Percentiles rank a stretch among this genome's conserved stretches.
phyloP scores from a whole-genome alignment of 2,888 invertebrate genomes.

The Drosophila monieri region DNA sequence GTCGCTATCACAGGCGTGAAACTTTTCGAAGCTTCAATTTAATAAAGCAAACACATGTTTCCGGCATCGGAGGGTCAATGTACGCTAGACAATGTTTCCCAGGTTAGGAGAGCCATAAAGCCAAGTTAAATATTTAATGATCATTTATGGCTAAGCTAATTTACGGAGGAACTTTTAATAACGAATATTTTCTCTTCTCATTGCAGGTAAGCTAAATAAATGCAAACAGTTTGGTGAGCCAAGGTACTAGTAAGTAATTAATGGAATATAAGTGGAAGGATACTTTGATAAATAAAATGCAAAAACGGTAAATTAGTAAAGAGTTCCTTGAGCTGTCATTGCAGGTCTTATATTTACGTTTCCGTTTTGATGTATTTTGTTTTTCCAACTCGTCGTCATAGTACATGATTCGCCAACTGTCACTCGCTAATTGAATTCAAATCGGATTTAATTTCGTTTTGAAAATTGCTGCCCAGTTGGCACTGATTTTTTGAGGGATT shows the following conservation, averaged over 20 bases:
- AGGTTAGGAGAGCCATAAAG: constrained; percentile 13
- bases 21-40: constrained; percentile 11
- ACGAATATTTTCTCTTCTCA: constrained; percentile 25
- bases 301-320: background rate
- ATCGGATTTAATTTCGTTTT: constrained; percentile 54
- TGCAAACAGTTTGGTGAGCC: background rate
- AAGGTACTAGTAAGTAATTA: background rate
- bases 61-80: constrained; percentile 9
- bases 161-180: constrained; percentile 12
- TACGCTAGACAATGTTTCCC: background rate
- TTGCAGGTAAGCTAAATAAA: constrained; percentile 54
- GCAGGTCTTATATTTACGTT: background rate
- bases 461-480: constrained; percentile 33
- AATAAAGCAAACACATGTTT: constrained; percentile 5
- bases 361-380: background rate
- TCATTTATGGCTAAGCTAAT: constrained; percentile 18
- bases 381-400: background rate
- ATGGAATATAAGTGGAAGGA: background rate
- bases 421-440: constrained; percentile 57
- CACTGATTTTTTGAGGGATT: constrained; percentile 28
- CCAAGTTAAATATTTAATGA: constrained; percentile 35
- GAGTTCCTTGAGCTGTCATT: background rate
- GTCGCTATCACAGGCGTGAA: constrained; percentile 9
- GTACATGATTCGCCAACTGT: constrained; percentile 3
- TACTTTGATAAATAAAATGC: background rate